Base-by-base conservation (phyloP, 2,888 invertebrate species). In the Bellardia pandia region DNA sequence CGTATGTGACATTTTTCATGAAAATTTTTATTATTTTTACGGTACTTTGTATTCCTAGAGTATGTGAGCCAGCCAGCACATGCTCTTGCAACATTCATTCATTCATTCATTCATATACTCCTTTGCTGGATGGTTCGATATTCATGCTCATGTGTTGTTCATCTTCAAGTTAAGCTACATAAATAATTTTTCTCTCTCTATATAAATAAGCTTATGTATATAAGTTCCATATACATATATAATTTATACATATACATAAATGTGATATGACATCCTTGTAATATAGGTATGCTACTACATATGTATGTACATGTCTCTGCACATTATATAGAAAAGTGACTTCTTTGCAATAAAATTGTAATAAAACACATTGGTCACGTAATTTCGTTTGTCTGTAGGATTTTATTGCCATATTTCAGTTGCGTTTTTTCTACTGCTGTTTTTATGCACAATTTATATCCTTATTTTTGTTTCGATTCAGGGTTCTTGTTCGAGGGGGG, bases 291-390 rank as follows among this genome's bases (percentile, higher is more conserved):
- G 23, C 23, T 23, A 51, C n/a, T 5, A 56, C 33, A 14, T 51
- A 56, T 79, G n/a, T 53, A 56, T 11, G n/a, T 3, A 56, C 30
- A 37, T 30, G 69, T 76, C n/a, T 53, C 42, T 62, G n/a, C 71
- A 37, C 37, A 7, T 14, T 56, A 23, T 23, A 56, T 56, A 56
- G 74, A 79, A 79, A 64, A 74, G 74, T 86, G 62, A 76, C 82
- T 88, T 85, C 78, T 89, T 85, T 90, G 91, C 91, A 91, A 92
- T 92, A 92, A 92, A 93, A 93, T 92, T 91, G 92, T 91, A 93
- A 93, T 93, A 93, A 93, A 93, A 93, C 91, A 92, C 93, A 93
- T 93, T 93, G 92, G 93, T 93, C 93, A 93, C 93, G 93, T 93
- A 93, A 92, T 92, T 92, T 91, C 91, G 91, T 92, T 92, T 92